Percentiles rank a stretch among this genome's conserved stretches.
Evolutionary conservation across 2,113 vertebrate species (phyloP).

Genomic region (Apistogramma diplotaenia): DNA sequence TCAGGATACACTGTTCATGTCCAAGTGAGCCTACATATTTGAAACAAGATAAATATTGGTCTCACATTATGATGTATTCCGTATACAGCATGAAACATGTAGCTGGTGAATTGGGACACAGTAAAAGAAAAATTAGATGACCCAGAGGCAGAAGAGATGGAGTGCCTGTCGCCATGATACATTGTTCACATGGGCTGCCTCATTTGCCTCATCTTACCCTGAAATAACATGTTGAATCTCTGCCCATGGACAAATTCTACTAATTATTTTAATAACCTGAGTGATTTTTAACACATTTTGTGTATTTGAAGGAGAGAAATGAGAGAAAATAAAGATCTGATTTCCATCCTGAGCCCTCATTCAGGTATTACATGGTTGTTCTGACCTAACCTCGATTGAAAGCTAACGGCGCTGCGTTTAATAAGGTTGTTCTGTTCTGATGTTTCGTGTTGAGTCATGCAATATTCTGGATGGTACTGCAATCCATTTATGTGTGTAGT

Average conservation of each 20-base stretch:
- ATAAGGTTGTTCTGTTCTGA: not conserved
- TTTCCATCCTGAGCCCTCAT: not conserved
- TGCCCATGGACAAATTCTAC: not conserved
- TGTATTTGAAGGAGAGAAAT: not conserved
- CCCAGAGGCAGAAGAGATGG: constrained; percentile 25
- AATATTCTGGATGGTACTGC: not conserved
- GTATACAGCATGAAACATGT: not conserved
- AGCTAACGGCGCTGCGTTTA: not conserved
- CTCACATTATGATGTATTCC: not conserved
- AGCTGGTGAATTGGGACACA: not conserved
- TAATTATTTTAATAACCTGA: not conserved
- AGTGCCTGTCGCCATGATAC: constrained; percentile 34
- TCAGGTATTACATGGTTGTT: not conserved
- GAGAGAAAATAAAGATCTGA: not conserved
- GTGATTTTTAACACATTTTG: not conserved
- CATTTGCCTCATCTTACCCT: not conserved
- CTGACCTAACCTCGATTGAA: not conserved
- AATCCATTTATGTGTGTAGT: constrained; percentile 3
- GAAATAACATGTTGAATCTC: not conserved
- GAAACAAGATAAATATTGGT: not conserved
- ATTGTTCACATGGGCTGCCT: constrained; percentile 7
- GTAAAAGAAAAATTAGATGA: constrained; percentile 33
- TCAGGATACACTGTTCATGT: not conserved
- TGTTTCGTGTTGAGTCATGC: not conserved
- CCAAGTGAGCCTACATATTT: not conserved